Base-by-base conservation (phyloP, 2,888 invertebrate genomes). In the Selenia dentaria region DNA sequence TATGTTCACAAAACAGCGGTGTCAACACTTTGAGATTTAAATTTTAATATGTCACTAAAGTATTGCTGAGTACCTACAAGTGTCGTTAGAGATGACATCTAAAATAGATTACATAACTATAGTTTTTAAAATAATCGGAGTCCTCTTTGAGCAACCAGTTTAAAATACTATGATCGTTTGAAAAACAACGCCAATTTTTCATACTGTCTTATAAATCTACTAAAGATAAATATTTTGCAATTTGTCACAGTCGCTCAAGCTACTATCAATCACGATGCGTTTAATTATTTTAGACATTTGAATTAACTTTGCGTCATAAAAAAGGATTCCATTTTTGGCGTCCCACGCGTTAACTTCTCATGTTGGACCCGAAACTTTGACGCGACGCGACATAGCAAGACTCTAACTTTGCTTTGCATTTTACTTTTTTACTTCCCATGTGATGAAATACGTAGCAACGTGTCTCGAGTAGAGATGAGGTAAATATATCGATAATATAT, bases 241-340 rank as follows among this genome's bases (percentile, higher is more conserved):
- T 40, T 32, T 32, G 32, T 40, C 32, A 32, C 2, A 22, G 25
- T 40, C 24, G 8, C 10, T 18, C 12, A n/a, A 39, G 12, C 16
- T n/a, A 12, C 29, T 1, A 31, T 29, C 39, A 32, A 40, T 40
- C 32, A 39, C 11, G 18, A 16, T 16, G 14, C 25, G 12, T 14
- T 24, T 13, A 14, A 18, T 18, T 25, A 25, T n/a, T 18, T 29
- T 32, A 11, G 25, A 18, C 6, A 16, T 14, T 10, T 9, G 14
- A 26, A 34, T 41, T 22, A 34, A 34, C 28, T 41, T 26, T 13
- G 8, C 5, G 34, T 14, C 41, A 28, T 9, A n/a, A 20, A 41
- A 22, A 27, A 10, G 22, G n/a, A 18, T 12, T 5, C 22, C 5
- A 22, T 34, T 34, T 34, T 39, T 14, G 14, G 6, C 9, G 9